Conservation (phyloP, 2,113 vertebrate genomes). For the Diphyllodes magnificus region DNA sequence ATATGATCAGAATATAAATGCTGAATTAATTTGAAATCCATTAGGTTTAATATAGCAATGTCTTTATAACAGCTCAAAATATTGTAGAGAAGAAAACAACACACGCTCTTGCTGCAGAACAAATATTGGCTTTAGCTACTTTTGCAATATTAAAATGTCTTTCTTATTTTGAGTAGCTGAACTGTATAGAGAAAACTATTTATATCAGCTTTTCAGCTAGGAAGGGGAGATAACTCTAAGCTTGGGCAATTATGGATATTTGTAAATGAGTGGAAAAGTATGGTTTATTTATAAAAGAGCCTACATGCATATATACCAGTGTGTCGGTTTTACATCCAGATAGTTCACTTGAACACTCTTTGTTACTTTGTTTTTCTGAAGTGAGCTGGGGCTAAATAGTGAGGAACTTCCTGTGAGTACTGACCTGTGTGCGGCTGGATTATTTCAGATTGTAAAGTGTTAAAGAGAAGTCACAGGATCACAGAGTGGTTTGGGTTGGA, state of each 20-base stretch:
- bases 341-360: not conserved
- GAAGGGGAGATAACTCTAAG: not conserved
- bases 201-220: not conserved
- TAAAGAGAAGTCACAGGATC: not conserved
- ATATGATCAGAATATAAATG: not conserved
- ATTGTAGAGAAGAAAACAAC: not conserved
- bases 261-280: not conserved
- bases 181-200: not conserved
- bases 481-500: not conserved
- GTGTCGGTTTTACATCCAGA: not conserved
- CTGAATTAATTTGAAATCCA: not conserved
- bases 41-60: not conserved
- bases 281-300: not conserved
- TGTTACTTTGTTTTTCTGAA: not conserved
- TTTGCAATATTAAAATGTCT: constrained; percentile 7
- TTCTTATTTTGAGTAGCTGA: constrained; percentile 6
- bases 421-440: not conserved
- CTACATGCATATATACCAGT: not conserved
- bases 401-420: not conserved
- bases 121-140: constrained; percentile 11
- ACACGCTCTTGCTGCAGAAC: not conserved
- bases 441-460: not conserved
- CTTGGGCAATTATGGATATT: not conserved
- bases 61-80: not conserved
- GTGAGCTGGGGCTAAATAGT: not conserved